phyloP scores from a whole-genome alignment of 2,797 vertebrate species.

The Fratercula arctica region DNA sequence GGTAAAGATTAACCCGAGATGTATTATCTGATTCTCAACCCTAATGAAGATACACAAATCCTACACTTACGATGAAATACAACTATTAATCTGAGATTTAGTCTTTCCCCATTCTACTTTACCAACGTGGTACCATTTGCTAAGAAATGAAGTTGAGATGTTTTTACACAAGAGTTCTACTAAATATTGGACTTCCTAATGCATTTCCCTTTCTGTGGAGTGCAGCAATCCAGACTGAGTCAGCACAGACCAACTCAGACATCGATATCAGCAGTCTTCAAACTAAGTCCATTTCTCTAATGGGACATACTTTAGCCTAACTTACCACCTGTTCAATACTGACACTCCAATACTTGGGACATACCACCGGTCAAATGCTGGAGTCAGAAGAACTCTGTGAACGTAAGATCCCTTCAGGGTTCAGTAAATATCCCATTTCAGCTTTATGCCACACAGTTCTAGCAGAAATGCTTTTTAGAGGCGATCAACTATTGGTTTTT shows the following conservation, averaged over 20 bases:
- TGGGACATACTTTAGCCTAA: background rate
- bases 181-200: background rate
- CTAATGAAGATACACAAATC: background rate
- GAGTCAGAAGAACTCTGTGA: background rate
- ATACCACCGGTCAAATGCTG: background rate
- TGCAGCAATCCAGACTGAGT: background rate
- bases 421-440: background rate
- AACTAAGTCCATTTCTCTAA: background rate
- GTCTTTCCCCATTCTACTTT: background rate
- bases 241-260: background rate
- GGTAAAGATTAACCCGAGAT: background rate
- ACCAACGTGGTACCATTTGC: background rate
- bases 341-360: background rate
- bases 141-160: background rate
- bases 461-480: background rate
- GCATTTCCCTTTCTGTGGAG: background rate
- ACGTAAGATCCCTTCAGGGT: background rate
- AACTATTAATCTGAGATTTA: background rate
- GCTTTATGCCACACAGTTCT: background rate
- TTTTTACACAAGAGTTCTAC: background rate
- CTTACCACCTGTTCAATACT: background rate
- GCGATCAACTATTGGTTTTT: background rate
- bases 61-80: background rate
- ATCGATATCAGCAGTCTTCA: background rate
- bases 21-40: background rate